Percentiles rank a stretch among this genome's conserved stretches.
phyloP scores from a whole-genome alignment of 1,140 invertebrate species.

The Drosophila obscura region DNA sequence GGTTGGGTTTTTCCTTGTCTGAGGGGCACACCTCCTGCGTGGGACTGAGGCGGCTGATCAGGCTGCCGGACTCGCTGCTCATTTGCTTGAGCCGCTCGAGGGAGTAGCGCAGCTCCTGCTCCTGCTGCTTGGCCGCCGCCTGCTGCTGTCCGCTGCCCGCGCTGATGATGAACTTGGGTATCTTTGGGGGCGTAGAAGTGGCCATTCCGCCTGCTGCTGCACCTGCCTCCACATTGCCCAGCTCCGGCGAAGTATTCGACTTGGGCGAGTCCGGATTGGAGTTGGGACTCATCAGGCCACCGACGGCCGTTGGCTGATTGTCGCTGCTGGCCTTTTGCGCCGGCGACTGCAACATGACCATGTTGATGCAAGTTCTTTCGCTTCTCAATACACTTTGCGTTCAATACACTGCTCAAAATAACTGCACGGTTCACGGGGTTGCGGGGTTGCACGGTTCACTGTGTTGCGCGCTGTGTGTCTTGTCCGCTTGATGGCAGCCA shows the following conservation, averaged over 20 bases:
- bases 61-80: conserved; percentile 65
- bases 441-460: conserved; percentile 23
- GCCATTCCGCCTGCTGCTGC: neutral
- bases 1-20: conserved; percentile 59
- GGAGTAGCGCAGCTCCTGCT: conserved; percentile 72
- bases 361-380: conserved; percentile 31
- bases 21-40: conserved; percentile 34
- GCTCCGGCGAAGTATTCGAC: conserved; percentile 73
- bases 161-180: conserved; percentile 77
- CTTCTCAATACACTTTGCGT: conserved; percentile 14
- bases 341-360: conserved; percentile 84
- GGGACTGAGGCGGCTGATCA: conserved; percentile 74
- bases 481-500: conserved; percentile 80
- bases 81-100: conserved; percentile 81
- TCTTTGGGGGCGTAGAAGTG: conserved; percentile 55
- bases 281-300: conserved; percentile 77
- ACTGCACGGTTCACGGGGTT: conserved; percentile 20
- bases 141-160: conserved; percentile 22
- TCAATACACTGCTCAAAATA: conserved; percentile 19
- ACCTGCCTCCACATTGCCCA: conserved; percentile 32
- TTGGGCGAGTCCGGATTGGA: conserved; percentile 81
- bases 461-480: conserved; percentile 62
- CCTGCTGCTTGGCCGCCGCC: conserved; percentile 46
- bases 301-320: conserved; percentile 59
- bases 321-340: conserved; percentile 67